A percentile compares a stretch with the other conserved stretches of the same genome.
Evolutionary conservation across 2,113 vertebrate genomes (phyloP).

Genomic region (Cervus canadensis): DNA sequence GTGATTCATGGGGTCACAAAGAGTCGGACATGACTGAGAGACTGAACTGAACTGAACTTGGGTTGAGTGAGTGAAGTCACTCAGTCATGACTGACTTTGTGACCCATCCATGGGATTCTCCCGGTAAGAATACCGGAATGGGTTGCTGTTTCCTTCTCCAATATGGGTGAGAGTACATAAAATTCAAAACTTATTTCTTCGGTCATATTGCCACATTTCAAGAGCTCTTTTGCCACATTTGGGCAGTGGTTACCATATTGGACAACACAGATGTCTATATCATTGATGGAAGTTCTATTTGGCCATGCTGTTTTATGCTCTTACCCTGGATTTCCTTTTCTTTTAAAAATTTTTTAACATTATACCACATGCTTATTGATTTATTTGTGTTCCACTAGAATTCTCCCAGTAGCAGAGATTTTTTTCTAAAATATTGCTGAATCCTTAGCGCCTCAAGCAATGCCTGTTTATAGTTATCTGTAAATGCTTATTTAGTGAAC

Average conservation of each 20-base stretch:
- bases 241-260: neutral
- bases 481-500: neutral
- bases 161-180: neutral
- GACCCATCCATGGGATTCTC: neutral
- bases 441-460: neutral
- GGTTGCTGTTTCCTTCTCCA: neutral
- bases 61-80: neutral
- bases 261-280: neutral
- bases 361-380: neutral
- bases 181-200: neutral
- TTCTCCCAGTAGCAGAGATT: neutral
- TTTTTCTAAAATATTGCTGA: neutral
- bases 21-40: too few species aligned
- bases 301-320: neutral
- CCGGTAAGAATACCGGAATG: neutral
- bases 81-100: neutral
- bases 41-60: too few species aligned
- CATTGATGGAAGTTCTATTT: neutral
- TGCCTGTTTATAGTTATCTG: neutral
- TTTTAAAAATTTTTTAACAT: neutral
- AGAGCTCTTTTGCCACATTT: neutral
- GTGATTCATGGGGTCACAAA: too few species aligned
- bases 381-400: neutral
- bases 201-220: neutral
- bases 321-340: neutral